Conservation (phyloP, 2,888 invertebrate genomes). For the Maniola hyperantus region DNA sequence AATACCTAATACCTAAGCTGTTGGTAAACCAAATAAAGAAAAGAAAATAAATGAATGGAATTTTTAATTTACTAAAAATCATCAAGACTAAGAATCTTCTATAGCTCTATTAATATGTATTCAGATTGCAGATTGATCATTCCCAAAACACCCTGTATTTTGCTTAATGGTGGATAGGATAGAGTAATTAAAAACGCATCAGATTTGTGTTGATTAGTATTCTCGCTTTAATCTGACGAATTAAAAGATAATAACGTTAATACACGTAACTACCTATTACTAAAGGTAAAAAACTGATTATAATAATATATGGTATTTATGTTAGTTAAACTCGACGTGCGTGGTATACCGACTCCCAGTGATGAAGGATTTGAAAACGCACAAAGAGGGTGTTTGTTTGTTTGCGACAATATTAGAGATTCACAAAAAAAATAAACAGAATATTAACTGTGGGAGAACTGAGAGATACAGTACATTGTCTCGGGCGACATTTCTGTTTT, state of each 20-base stretch:
- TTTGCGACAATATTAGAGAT: neutral
- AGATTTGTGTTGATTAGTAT: constrained; percentile 39
- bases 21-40: no score
- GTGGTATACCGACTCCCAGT: neutral
- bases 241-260: constrained; percentile 33
- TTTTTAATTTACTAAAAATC: no score
- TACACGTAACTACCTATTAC: neutral
- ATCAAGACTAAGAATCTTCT: no score
- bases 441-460: no score
- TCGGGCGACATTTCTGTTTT: no score
- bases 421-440: no score
- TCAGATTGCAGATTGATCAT: neutral
- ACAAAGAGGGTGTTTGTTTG: constrained; percentile 4
- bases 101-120: no score
- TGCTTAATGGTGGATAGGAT: neutral
- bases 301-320: neutral
- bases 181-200: constrained; percentile 65
- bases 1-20: no score
- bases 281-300: neutral
- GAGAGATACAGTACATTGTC: no score
- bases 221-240: constrained; percentile 35
- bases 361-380: constrained; percentile 25
- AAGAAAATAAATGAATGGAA: no score
- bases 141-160: neutral
- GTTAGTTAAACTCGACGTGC: neutral